A percentile compares a stretch with the other conserved stretches of the same genome.
Evolutionary conservation across 2,113 vertebrate genomes (phyloP).

Genomic region (Setophaga coronata): DNA sequence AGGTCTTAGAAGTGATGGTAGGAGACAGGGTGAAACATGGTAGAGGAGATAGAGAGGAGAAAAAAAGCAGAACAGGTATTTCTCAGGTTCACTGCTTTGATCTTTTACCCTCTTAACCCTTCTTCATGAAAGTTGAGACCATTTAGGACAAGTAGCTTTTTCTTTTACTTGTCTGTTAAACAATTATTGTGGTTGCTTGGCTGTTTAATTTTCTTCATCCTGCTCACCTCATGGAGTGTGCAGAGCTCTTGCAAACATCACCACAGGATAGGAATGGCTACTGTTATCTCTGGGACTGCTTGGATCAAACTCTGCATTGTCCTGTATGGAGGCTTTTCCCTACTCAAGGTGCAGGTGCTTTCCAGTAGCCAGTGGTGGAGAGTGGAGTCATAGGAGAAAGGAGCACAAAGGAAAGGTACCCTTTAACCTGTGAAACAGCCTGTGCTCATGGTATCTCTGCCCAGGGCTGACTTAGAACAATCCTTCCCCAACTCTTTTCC

Average conservation of each 20-base stretch:
- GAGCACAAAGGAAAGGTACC: not conserved
- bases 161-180: not conserved
- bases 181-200: not conserved
- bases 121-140: not conserved
- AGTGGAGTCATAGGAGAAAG: not conserved
- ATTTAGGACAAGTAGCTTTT: not conserved
- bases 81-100: not conserved
- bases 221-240: not conserved
- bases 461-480: not conserved
- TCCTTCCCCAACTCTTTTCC: not conserved
- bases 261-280: not conserved
- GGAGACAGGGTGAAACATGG: not conserved
- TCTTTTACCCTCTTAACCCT: not conserved
- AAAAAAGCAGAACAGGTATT: not conserved
- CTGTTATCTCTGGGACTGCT: not conserved
- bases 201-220: not conserved
- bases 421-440: not conserved
- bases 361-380: not conserved
- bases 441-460: not conserved
- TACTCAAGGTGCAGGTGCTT: not conserved
- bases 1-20: not conserved
- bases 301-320: not conserved
- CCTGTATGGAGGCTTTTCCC: not conserved
- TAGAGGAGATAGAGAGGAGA: not conserved
- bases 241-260: not conserved